Evolutionary conservation across 2,888 invertebrate genomes (phyloP).

Genomic region (Gibbula magus): DNA sequence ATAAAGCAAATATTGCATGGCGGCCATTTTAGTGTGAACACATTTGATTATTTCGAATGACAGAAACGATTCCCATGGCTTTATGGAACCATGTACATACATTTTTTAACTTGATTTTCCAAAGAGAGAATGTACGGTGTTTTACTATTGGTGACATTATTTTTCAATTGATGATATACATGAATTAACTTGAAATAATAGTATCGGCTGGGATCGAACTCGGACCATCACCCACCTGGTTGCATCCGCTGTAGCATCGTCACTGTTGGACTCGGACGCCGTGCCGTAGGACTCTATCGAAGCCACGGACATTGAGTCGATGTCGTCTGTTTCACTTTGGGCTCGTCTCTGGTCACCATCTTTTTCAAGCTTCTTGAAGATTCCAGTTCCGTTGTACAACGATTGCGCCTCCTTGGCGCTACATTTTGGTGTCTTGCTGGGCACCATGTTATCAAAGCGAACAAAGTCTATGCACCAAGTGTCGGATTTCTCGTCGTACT

Average conservation of each 20-base stretch:
- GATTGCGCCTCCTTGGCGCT: constrained; percentile 26
- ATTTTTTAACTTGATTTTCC: too few species aligned
- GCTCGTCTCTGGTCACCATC: not conserved
- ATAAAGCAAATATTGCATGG: too few species aligned
- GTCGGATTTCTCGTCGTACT: constrained; percentile 60
- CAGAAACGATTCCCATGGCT: too few species aligned
- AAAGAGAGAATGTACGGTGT: too few species aligned
- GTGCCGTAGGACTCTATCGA: constrained; percentile 22
- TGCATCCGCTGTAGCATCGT: not conserved
- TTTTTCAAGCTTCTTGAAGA: not conserved
- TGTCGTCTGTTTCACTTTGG: not conserved
- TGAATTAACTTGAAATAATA: too few species aligned
- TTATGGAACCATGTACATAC: too few species aligned
- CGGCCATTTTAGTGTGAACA: too few species aligned
- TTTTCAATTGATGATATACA: too few species aligned
- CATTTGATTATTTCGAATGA: too few species aligned
- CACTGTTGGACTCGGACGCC: constrained; percentile 16
- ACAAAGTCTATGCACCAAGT: constrained; percentile 65
- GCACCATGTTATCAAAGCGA: constrained; percentile 47
- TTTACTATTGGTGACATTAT: too few species aligned
- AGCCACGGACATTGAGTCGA: not conserved
- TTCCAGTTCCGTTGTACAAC: not conserved
- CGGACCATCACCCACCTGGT: too few species aligned
- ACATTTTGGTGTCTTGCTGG: constrained; percentile 38
- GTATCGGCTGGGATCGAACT: too few species aligned